These are phyloP conservation scores for Carassius carassius DNA, from an alignment of 2,113 vertebrate species.

Conservation along the genomic window DNA sequence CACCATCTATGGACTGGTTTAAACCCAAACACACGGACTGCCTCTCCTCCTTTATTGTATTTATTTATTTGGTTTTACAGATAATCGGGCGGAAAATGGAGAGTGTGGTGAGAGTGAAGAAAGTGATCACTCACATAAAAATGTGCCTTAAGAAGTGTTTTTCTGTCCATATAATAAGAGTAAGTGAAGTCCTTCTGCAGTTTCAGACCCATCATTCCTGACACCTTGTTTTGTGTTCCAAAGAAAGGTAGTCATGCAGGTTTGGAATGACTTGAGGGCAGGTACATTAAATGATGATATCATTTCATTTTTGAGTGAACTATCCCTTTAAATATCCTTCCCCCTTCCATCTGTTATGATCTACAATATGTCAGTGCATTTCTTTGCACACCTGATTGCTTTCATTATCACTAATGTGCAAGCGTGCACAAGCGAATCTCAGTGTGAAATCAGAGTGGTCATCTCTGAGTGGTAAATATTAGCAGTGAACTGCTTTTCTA, in stretches of 20 bases:
- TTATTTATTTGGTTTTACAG: background rate
- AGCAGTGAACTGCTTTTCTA: background rate
- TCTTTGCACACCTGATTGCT: background rate
- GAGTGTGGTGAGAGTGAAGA: background rate
- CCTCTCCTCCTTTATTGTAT: no score
- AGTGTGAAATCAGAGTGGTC: background rate
- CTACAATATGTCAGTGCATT: background rate
- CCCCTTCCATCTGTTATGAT: background rate
- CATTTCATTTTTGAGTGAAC: no score
- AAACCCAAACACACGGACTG: background rate
- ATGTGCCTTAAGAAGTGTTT: background rate
- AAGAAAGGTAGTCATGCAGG: no score
- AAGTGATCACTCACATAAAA: background rate
- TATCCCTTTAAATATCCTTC: background rate
- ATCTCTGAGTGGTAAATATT: conserved; percentile 18
- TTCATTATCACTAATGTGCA: conserved; percentile 14
- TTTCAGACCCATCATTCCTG: background rate
- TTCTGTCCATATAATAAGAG: background rate
- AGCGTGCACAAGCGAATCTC: background rate
- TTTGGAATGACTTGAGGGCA: no score
- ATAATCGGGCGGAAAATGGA: background rate
- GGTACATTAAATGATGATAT: no score
- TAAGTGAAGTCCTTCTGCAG: no score
- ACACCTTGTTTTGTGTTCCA: background rate
- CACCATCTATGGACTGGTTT: background rate